phyloP scores from a whole-genome alignment of 1,140 invertebrate genomes.

The Tribolium castaneum region DNA sequence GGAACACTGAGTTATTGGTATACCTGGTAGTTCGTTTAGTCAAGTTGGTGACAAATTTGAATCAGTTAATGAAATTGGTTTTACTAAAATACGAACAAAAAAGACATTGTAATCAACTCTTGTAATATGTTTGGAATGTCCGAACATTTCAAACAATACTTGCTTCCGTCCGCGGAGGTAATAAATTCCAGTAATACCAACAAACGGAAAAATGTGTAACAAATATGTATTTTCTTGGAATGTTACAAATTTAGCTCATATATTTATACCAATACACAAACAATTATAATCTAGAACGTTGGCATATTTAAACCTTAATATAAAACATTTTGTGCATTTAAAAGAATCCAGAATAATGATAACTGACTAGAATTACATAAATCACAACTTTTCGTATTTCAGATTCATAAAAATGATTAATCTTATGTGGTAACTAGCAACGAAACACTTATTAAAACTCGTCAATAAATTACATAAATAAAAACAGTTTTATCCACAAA shows the following conservation, averaged over 20 bases:
- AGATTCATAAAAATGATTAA: slow-evolving; percentile 21
- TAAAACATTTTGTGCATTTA: slow-evolving; percentile 38
- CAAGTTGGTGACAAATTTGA: too few relatives aligned
- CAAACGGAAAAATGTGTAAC: slow-evolving; percentile 42
- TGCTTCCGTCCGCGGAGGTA: too few relatives aligned
- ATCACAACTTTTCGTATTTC: slow-evolving; percentile 47
- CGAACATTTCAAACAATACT: too few relatives aligned
- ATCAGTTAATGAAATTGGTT: too few relatives aligned
- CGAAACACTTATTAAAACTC: slow-evolving; percentile 7
- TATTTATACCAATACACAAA: slow-evolving; percentile 28
- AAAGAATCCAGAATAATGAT: slow-evolving; percentile 32
- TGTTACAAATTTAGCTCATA: slow-evolving; percentile 49
- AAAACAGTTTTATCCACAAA: slow-evolving; percentile 40
- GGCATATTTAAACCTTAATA: slow-evolving; percentile 31
- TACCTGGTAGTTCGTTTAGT: too few relatives aligned
- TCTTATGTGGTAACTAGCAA: slow-evolving; percentile 34
- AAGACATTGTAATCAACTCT: too few relatives aligned
- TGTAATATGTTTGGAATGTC: too few relatives aligned
- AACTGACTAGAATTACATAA: slow-evolving; percentile 55
- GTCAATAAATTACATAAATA: slow-evolving; percentile 42
- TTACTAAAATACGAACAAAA: too few relatives aligned
- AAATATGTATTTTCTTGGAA: slow-evolving; percentile 51
- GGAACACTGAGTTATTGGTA: too few relatives aligned
- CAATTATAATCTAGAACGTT: slow-evolving; percentile 26
- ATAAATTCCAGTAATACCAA: neutral